Evolutionary conservation across 2,113 vertebrate genomes (phyloP), one percentile per base, ranked within the genome.

Genomic region (Epinephelus lanceolatus): DNA sequence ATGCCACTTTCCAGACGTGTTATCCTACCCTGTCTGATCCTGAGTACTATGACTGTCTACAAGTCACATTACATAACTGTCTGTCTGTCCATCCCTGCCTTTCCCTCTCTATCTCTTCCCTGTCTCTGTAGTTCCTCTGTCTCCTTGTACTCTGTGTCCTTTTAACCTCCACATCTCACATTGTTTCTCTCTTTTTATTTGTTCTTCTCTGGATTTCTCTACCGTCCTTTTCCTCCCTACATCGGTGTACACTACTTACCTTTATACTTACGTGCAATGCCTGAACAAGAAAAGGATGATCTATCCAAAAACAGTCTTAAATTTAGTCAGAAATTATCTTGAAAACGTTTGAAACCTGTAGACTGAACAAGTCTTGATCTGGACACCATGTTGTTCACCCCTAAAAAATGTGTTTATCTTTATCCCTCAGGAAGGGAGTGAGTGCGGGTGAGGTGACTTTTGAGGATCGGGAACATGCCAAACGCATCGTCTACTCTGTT

Each of bases 401-500:
- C 45, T 60, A 4, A 33, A 6, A 18, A 27, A 1, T 45, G 11
- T 66, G 45, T 71, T 42, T 15, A 17, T 88, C 7, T 85, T 33
- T 85, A 52, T 88, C 53, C 11, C 18, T 79, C 89, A 99, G 97
- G 98, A 98, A 96, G 73, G 93, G 93, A 21, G 47, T 97, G 77
- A 94, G 92, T 27, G 71, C 91, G 53, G 91, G 88, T 5, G 60
- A 85, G 3, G 95, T 98, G 92, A 96, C 94, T 0, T 90, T 94
- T 0, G 42, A 89, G 57, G 97, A 97, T 42, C 94, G 97, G 81
- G 97, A 98, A 63, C 96, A 97, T 52, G 95, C 97, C 81, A 98
- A 99, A 74, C 96, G 96, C 11, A 81, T 98, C 0, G 96, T 97
- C 74, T 99, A 98, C 81, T 95, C 97, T 0, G 95, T 96, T 47